phyloP scores from a whole-genome alignment of 2,113 vertebrate genomes.

The Piaya cayana region DNA sequence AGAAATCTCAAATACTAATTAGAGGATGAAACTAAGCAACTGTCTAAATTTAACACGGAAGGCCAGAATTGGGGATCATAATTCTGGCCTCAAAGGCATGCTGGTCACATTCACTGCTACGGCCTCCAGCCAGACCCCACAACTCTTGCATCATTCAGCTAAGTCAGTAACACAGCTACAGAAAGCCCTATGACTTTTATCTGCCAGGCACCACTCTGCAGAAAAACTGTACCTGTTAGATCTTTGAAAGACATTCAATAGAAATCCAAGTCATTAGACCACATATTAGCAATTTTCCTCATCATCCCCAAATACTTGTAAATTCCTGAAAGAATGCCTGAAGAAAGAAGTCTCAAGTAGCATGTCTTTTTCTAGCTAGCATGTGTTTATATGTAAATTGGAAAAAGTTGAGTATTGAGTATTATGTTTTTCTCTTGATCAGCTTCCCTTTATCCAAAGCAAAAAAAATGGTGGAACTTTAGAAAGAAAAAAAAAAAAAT shows the following conservation, averaged over 20 bases:
- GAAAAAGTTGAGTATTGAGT: rapidly evolving
- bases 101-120: neutral
- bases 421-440: neutral
- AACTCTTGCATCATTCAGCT: neutral
- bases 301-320: neutral
- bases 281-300: neutral
- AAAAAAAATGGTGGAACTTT: neutral
- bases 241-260: neutral
- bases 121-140: neutral
- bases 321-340: neutral
- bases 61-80: neutral
- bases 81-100: neutral
- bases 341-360: neutral
- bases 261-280: neutral
- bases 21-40: conserved; percentile 6
- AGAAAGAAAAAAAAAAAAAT: neutral
- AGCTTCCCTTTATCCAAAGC: neutral
- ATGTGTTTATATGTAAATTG: rapidly evolving
- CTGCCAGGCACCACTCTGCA: neutral
- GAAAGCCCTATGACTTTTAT: neutral
- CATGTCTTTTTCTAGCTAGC: neutral
- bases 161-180: neutral
- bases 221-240: neutral
- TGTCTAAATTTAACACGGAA: conserved; percentile 46
- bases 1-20: conserved; percentile 24